These are phyloP conservation scores for Muntiacus muntjak DNA, from an alignment of 2,113 vertebrate genomes.

Conservation along the genomic window DNA sequence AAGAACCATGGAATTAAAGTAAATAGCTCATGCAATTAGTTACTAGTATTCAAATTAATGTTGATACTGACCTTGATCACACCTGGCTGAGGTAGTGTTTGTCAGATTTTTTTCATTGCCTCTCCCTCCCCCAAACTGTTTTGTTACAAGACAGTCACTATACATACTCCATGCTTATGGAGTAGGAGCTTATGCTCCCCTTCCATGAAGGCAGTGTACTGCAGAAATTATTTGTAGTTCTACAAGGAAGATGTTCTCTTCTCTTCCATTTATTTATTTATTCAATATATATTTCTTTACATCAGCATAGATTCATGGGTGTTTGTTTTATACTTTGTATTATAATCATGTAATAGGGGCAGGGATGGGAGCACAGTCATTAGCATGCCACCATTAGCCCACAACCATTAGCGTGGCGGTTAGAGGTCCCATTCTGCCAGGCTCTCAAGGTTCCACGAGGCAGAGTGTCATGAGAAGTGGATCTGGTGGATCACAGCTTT, in stretches of 20 bases:
- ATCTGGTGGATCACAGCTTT: neutral
- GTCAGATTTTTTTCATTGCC: neutral
- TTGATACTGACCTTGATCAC: neutral
- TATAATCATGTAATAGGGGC: neutral
- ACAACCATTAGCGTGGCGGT: fast-evolving
- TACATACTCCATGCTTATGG: neutral
- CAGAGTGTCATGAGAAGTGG: neutral
- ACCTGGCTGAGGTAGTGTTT: neutral
- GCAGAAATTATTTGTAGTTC: neutral
- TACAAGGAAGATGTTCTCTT: neutral
- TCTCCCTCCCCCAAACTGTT: neutral
- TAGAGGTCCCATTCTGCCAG: neutral
- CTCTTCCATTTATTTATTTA: neutral
- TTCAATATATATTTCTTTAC: neutral
- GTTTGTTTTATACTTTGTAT: neutral
- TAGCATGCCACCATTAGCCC: neutral
- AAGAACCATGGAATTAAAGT: neutral
- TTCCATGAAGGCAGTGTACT: neutral
- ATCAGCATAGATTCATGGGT: neutral
- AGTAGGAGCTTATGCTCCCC: neutral
- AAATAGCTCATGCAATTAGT: neutral
- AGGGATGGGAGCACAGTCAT: neutral
- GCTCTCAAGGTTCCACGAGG: neutral
- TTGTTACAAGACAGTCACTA: neutral
- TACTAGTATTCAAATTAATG: neutral